A percentile compares a stretch with the other conserved stretches of the same genome.
These are phyloP conservation scores for Tanytarsus gracilentus DNA, from an alignment of 2,888 invertebrate genomes.

Conservation along the genomic window DNA sequence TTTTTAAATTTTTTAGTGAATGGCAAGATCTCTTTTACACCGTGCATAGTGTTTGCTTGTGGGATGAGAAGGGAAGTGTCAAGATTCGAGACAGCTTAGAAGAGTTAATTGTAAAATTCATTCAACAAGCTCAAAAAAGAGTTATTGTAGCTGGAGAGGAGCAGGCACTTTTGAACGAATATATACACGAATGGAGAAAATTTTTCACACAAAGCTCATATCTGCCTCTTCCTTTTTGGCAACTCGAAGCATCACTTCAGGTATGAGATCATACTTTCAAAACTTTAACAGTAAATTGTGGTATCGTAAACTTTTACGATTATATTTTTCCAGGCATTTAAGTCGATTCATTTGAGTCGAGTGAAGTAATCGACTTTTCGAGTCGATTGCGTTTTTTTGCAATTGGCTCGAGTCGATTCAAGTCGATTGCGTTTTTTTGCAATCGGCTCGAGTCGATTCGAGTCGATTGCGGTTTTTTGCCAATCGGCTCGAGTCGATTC, in stretches of 20 bases:
- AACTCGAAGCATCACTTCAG: conserved; percentile 77
- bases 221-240: conserved; percentile 89
- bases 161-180: conserved; percentile 88
- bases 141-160: conserved; percentile 90
- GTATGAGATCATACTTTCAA: conserved; percentile 35
- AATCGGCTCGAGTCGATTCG: too few relatives aligned
- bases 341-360: too few relatives aligned
- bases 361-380: too few relatives aligned
- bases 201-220: conserved; percentile 98
- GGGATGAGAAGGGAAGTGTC: conserved; percentile 91
- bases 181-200: conserved; percentile 96
- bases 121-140: conserved; percentile 81
- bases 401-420: too few relatives aligned
- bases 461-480: too few relatives aligned
- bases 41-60: conserved; percentile 90
- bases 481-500: too few relatives aligned
- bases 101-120: conserved; percentile 88
- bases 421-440: too few relatives aligned
- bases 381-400: too few relatives aligned
- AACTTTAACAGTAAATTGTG: too few relatives aligned
- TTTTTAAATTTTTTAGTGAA: conserved; percentile 46
- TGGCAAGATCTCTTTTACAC: conserved; percentile 98
- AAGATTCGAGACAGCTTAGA: conserved; percentile 83
- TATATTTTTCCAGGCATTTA: too few relatives aligned
- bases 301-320: too few relatives aligned